Percentiles rank a stretch among this genome's conserved stretches.
Evolutionary conservation across 1,140 invertebrate genomes (phyloP).

Genomic region (Reticulitermes speratus): DNA sequence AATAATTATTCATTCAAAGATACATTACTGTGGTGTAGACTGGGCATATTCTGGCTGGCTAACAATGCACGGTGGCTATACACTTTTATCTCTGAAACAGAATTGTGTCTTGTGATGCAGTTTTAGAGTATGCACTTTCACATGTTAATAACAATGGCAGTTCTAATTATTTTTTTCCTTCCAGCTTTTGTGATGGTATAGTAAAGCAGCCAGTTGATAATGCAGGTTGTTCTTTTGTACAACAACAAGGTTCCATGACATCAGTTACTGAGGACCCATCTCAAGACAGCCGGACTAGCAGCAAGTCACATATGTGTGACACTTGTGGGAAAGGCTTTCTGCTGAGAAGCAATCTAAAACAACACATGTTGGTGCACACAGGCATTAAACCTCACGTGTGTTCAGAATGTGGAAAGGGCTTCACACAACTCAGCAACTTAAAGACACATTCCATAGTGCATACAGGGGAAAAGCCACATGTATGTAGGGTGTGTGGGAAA

Average conservation of each 20-base stretch:
- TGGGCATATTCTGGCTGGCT: no score
- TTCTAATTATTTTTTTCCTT: neutral
- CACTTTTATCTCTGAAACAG: neutral
- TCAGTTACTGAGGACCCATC: no score
- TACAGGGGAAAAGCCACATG: conserved; percentile 44
- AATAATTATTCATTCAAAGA: no score
- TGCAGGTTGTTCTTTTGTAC: neutral
- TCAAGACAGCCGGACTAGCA: conserved; percentile 37
- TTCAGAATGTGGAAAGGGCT: conserved; percentile 44
- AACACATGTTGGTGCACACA: conserved; percentile 41
- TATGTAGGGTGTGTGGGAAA: conserved; percentile 40
- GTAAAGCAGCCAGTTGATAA: neutral
- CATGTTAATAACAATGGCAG: neutral
- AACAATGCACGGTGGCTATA: no score
- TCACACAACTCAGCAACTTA: conserved; percentile 46
- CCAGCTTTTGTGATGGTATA: no score
- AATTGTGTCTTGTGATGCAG: neutral
- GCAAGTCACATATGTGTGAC: conserved; percentile 47
- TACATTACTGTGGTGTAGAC: no score
- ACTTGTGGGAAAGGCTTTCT: conserved; percentile 46
- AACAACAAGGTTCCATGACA: neutral
- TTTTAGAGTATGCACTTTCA: neutral
- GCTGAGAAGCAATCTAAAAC: conserved; percentile 29
- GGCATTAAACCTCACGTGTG: conserved; percentile 45
- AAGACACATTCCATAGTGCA: conserved; percentile 46